phyloP scores from a whole-genome alignment of 1,140 invertebrate species.

The Conus betulinus region DNA sequence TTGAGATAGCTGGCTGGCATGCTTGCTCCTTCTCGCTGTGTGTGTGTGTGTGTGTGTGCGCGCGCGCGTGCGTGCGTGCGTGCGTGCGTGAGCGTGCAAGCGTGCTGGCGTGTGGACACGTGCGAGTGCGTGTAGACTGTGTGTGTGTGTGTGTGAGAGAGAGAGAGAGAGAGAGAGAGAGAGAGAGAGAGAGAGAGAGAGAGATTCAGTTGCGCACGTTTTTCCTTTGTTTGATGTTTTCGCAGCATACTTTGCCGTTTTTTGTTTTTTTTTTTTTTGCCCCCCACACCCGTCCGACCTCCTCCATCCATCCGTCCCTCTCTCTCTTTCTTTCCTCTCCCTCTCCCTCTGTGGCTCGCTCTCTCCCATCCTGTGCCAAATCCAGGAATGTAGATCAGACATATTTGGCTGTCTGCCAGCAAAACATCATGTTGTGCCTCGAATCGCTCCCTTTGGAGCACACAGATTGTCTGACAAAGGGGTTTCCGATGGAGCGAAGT shows the following conservation, averaged over 20 bases:
- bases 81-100: too few species aligned
- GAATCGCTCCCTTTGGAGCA: background rate
- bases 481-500: slow-evolving; percentile 13
- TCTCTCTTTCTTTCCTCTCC: slow-evolving; percentile 30
- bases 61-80: too few species aligned
- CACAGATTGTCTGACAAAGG: slow-evolving; percentile 9
- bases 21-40: too few species aligned
- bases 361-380: slow-evolving; percentile 30
- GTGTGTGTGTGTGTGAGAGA: background rate
- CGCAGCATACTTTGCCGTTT: background rate
- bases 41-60: too few species aligned
- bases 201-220: background rate
- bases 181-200: background rate
- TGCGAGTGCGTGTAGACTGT: too few species aligned
- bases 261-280: too few species aligned
- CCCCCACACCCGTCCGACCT: background rate
- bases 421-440: slow-evolving; percentile 26
- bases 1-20: too few species aligned
- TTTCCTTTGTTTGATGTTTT: slow-evolving; percentile 2
- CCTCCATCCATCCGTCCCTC: background rate
- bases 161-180: background rate
- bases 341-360: background rate
- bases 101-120: too few species aligned
- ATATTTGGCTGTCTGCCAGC: slow-evolving; percentile 25
- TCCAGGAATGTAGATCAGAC: slow-evolving; percentile 28